These are phyloP conservation scores for Paradisaea rubra DNA, from an alignment of 2,113 vertebrate genomes.

Conservation along the genomic window DNA sequence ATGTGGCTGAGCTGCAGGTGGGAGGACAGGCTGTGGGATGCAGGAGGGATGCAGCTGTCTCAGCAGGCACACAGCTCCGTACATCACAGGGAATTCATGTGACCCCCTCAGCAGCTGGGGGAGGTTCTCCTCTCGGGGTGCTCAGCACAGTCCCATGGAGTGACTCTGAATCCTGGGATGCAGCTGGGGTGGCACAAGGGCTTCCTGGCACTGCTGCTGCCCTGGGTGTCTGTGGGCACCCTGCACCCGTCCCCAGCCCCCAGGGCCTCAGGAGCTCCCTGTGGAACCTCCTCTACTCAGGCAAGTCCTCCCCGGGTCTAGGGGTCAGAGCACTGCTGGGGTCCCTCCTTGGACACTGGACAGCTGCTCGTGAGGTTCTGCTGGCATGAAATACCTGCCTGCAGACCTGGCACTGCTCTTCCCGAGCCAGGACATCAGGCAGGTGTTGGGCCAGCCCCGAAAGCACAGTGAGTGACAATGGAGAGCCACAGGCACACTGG, in stretches of 20 bases:
- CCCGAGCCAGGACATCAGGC: neutral
- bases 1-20: neutral
- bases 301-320: neutral
- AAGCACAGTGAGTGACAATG: neutral
- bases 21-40: neutral
- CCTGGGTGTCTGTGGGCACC: accelerated
- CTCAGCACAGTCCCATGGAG: neutral
- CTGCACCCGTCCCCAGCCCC: neutral
- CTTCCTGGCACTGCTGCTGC: neutral
- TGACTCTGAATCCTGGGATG: neutral
- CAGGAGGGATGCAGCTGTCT: neutral
- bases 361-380: neutral
- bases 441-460: neutral
- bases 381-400: too few species aligned
- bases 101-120: neutral
- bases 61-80: accelerated
- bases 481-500: neutral
- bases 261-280: neutral
- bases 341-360: neutral
- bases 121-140: neutral
- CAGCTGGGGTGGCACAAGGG: neutral
- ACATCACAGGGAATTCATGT: neutral
- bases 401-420: neutral
- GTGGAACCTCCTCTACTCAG: neutral
- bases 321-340: neutral